Evolutionary conservation across 2,888 invertebrate genomes (phyloP), one percentile per base, ranked within the genome.

Genomic region (Amphipyra berbera): DNA sequence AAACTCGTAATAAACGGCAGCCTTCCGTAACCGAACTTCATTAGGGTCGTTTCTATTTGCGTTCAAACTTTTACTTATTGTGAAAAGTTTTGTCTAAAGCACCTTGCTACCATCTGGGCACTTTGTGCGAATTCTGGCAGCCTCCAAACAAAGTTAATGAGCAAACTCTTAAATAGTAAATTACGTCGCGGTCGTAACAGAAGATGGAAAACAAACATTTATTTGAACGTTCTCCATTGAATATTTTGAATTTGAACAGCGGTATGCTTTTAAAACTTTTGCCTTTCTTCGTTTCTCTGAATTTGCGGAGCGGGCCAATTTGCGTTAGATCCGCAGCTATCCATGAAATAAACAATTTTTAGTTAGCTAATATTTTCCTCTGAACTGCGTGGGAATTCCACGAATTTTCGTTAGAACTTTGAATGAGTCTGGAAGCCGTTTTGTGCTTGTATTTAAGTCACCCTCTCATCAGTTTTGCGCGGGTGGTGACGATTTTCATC

Each of bases 201-300:
- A 61, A 69, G 54, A 73, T 66, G 66, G 57, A 60, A 61, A 61
- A 76, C 65, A 70, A 65, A 67, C 69, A 76, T 73, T 73, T 73
- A 73, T 76, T 69, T 65, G 61, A 64, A 59, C 62, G 61, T 72
- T 58, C 73, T 68, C 55, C 68, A 68, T 72, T 71, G 63, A 68
- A 77, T 70, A 72, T 61, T 72, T 66, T 35, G 45, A 59, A 60
- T 64, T 76, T 64, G 70, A 76, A 87, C 84, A 86, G 76, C 53
- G 75, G 76, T 86, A 86, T 85, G 83, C 89, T 86, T 82, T 88
- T 73, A 84, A 73, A 88, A 88, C 76, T 85, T 87, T 81, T 65
- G 74, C 73, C 62, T 76, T 81, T 81, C 82, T 81, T 79, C 66
- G 77, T 83, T 85, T 84, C 74, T 14, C 68, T 52, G 73, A 83